Percentiles rank a stretch among this genome's conserved stretches.
Evolutionary conservation across 2,888 invertebrate genomes (phyloP).

Genomic region (Lamellibrachia columna): DNA sequence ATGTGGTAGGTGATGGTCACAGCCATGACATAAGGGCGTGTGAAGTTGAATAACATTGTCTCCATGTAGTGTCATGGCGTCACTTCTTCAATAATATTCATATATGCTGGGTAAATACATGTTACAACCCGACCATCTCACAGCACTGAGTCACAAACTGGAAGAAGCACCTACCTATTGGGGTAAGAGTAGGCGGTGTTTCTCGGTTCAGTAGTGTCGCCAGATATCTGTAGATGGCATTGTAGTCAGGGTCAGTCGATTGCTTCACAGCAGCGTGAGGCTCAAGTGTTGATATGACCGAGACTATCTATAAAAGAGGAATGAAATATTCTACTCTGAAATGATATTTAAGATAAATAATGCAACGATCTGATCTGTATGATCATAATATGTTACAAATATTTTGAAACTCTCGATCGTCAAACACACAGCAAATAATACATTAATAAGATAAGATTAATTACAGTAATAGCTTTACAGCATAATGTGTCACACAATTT

Average conservation of each 20-base stretch:
- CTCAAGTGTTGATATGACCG: neutral
- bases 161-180: neutral
- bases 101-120: neutral
- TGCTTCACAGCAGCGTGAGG: neutral
- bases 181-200: neutral
- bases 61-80: neutral
- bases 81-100: neutral
- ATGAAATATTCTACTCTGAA: neutral
- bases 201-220: neutral
- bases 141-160: neutral
- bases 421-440: neutral
- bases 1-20: too few species aligned
- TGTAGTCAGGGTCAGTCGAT: neutral
- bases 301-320: neutral
- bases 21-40: too few species aligned
- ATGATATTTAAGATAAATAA: neutral
- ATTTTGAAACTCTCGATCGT: neutral
- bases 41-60: too few species aligned
- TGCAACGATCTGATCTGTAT: neutral
- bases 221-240: neutral
- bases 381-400: neutral
- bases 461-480: too few species aligned
- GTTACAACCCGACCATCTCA: neutral
- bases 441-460: too few species aligned
- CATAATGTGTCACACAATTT: too few species aligned